Base-by-base conservation (phyloP, 1,140 invertebrate species). In the Acromyrmex echinatior region DNA sequence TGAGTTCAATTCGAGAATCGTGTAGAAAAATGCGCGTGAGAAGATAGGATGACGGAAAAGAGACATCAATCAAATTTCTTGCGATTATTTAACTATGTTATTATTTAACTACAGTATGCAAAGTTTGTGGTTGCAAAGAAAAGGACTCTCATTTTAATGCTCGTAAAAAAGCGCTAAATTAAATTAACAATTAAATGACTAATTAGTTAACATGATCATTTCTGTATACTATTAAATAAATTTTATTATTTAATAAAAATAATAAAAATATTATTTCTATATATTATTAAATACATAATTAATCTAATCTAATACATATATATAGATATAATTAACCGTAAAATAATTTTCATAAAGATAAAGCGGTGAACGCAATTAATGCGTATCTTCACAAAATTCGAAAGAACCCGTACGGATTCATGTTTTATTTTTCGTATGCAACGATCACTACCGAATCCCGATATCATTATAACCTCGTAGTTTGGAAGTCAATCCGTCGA, bases 401-500 rank as follows among this genome's bases (percentile, higher is more conserved):
- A 25, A 14, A 7, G 49, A 51, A 2, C 21, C 5, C n/a, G 16
- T 12, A 10, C 3, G 6, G 6, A 45, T 45, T 21, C 25, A 4
- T 5, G 9, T 56, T 35, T 70, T 28, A 70, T 70, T 81, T 70
- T 39, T 39, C 6, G 1, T 6, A 3, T 25, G 21, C 21, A 25
- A 28, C 18, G 2, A 49, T 35, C 5, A 71, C 21, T 70, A 81
- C 25, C 45, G 79, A 71, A 81, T 71, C 5, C 10, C 12, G 12
- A 10, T 81, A 70, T 60, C 7, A 16, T 39, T n/a, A 28, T 51
- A 12, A 18, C 9, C 31, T 81, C 16, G 0, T 21, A 35, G 35
- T 81, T 81, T 71, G 73, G 12, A 70, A 66, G 18, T 51, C 62
- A 87, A 82, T 87, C 78, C 9, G 76, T 10, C 63, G 12, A 9